A percentile compares a stretch with the other conserved stretches of the same genome.
phyloP scores from a whole-genome alignment of 2,888 invertebrate species.

The Trypoxylon attenuatum region DNA sequence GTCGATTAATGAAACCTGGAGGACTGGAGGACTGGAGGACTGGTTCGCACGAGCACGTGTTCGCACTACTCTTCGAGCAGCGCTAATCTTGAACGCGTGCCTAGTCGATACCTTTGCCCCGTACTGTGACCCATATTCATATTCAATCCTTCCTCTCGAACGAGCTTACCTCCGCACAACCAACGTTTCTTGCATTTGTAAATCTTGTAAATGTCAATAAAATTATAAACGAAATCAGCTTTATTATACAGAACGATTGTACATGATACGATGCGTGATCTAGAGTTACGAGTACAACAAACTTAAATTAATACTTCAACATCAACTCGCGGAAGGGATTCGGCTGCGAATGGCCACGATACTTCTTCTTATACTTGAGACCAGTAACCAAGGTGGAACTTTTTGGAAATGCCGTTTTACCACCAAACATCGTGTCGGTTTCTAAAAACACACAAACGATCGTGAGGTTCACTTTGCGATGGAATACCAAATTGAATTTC shows the following conservation, averaged over 20 bases:
- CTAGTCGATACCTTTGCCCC: neutral
- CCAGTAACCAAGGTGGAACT: constrained; percentile 90
- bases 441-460: too few species aligned
- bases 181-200: neutral
- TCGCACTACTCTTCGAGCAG: neutral
- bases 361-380: constrained; percentile 87
- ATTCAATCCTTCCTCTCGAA: neutral
- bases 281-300: neutral
- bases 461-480: neutral
- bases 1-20: constrained; percentile 27
- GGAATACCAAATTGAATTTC: neutral
- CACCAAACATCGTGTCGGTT: constrained; percentile 83
- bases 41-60: neutral
- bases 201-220: neutral
- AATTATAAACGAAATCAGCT: too few species aligned
- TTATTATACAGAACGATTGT: too few species aligned
- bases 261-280: neutral
- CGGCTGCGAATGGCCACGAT: constrained; percentile 82
- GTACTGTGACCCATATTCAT: neutral
- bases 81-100: neutral
- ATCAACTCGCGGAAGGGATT: constrained; percentile 76
- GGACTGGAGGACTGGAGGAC: too few species aligned
- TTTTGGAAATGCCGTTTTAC: constrained; percentile 89
- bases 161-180: neutral
- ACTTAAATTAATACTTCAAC: constrained; percentile 27